phyloP scores from a whole-genome alignment of 2,888 invertebrate genomes.

The Epirrhoe alternata region DNA sequence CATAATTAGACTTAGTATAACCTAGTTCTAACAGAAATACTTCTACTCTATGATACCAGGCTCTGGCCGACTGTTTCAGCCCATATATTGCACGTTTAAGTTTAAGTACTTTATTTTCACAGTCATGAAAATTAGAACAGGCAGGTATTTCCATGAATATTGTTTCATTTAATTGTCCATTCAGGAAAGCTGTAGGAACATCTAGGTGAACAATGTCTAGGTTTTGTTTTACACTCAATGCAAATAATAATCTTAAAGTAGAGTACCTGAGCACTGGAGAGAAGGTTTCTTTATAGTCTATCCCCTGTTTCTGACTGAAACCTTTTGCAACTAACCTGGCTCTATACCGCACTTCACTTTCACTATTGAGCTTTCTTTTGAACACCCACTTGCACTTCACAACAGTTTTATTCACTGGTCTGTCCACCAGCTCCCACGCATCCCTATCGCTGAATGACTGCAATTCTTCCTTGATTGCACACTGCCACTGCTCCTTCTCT shows the following conservation, averaged over 20 bases:
- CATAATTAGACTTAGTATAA: conserved; percentile 34
- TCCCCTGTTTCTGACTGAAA: conserved; percentile 8
- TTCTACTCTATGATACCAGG: conserved; percentile 45
- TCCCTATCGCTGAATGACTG: neutral
- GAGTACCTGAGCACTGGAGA: conserved; percentile 21
- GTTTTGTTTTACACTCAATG: neutral
- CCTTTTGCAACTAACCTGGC: conserved; percentile 22
- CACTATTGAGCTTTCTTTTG: conserved; percentile 14
- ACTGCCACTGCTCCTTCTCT: neutral
- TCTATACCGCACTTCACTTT: conserved; percentile 6
- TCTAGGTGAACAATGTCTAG: conserved; percentile 13
- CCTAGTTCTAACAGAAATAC: conserved; percentile 29
- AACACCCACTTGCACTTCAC: conserved; percentile 19
- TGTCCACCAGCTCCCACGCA: neutral
- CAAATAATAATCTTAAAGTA: conserved; percentile 12
- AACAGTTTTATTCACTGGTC: conserved; percentile 1
- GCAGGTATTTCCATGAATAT: conserved; percentile 13
- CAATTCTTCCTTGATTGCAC: conserved; percentile 3
- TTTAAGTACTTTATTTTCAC: conserved; percentile 16
- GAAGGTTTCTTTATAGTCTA: conserved; percentile 20
- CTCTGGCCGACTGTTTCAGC: conserved; percentile 9
- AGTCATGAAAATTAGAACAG: neutral
- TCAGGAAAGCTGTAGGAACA: conserved; percentile 20
- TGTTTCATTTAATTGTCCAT: conserved; percentile 9
- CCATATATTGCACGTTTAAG: conserved; percentile 10